Evolutionary conservation across 1,140 invertebrate species (phyloP).

Genomic region (Drosophila ficusphila): DNA sequence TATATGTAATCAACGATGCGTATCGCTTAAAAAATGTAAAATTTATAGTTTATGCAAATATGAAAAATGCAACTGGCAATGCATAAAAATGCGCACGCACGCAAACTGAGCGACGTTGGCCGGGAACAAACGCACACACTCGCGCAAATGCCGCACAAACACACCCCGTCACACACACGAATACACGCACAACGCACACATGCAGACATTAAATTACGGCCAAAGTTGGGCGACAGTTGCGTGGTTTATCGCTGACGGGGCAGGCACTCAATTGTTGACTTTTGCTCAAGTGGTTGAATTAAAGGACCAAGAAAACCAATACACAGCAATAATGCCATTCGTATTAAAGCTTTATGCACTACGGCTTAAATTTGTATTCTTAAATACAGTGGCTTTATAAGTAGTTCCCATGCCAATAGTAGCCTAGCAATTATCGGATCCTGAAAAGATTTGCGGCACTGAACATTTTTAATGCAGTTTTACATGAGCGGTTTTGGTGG

Average conservation of each 20-base stretch:
- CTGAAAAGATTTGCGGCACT: too few relatives aligned
- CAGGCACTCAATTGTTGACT: conserved; percentile 77
- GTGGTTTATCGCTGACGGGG: conserved; percentile 72
- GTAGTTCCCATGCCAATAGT: too few relatives aligned
- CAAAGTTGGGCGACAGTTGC: conserved; percentile 83
- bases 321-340: conserved; percentile 13
- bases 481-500: too few relatives aligned
- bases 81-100: conserved; percentile 83
- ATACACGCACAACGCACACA: conserved; percentile 29
- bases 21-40: conserved; percentile 83
- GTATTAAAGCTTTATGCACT: too few relatives aligned
- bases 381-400: too few relatives aligned
- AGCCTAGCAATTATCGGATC: too few relatives aligned
- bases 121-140: conserved; percentile 18
- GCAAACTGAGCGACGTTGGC: conserved; percentile 66
- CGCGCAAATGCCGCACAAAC: conserved; percentile 42
- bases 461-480: too few relatives aligned
- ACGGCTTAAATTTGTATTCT: too few relatives aligned
- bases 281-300: conserved; percentile 68
- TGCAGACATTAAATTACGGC: conserved; percentile 70
- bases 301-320: conserved; percentile 44
- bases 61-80: conserved; percentile 82
- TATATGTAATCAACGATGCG: conserved; percentile 76
- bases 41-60: conserved; percentile 83
- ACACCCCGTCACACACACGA: conserved; percentile 32